Conservation (phyloP, 2,797 vertebrate species). For the Schizothorax lantsangensis region DNA sequence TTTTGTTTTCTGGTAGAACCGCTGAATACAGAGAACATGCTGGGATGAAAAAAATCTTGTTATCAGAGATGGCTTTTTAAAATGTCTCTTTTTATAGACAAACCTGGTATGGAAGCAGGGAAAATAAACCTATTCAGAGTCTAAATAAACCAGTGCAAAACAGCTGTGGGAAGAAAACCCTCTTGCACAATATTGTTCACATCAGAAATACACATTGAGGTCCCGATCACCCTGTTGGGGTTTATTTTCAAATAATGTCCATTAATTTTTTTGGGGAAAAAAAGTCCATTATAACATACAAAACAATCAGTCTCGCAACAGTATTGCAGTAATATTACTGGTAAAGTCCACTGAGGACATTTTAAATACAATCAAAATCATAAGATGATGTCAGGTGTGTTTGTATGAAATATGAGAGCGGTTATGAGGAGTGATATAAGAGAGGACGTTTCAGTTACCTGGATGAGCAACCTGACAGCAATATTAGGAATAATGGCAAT, state of each 20-base stretch:
- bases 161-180: background rate
- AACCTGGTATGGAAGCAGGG: background rate
- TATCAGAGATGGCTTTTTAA: background rate
- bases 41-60: conserved; percentile 54
- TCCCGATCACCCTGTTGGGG: background rate
- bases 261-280: background rate
- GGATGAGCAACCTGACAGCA: background rate
- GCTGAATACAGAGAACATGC: conserved; percentile 38
- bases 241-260: background rate
- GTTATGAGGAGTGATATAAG: background rate
- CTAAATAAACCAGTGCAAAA: background rate
- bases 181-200: background rate
- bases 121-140: background rate
- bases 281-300: background rate
- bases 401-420: background rate
- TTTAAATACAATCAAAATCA: background rate
- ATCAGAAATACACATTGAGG: background rate
- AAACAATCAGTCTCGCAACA: background rate
- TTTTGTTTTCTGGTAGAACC: conserved; percentile 27
- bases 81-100: background rate
- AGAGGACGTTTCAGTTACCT: background rate
- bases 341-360: background rate
- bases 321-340: background rate
- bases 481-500: background rate
- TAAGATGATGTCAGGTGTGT: background rate